These are phyloP conservation scores for Pelodiscus sinensis DNA, from an alignment of 2,113 vertebrate genomes.

Conservation along the genomic window DNA sequence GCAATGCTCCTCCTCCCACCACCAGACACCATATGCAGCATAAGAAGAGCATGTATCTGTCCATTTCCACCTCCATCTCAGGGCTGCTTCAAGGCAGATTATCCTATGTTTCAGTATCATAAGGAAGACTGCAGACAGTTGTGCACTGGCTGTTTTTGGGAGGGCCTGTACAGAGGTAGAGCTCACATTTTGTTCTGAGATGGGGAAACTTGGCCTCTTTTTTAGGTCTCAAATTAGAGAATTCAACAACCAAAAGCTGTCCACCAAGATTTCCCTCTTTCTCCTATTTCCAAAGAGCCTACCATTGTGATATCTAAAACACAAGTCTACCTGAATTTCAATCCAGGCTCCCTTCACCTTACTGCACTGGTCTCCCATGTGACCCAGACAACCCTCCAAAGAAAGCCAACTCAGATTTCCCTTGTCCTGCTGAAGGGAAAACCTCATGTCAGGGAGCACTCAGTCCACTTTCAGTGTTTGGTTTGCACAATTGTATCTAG, in stretches of 20 bases:
- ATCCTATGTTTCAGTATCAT: background rate
- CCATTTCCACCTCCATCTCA: background rate
- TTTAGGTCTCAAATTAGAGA: background rate
- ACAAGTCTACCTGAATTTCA: background rate
- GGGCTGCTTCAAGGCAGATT: background rate
- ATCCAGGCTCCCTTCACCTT: background rate
- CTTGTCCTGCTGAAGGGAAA: background rate
- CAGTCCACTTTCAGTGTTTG: background rate
- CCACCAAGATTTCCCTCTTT: background rate
- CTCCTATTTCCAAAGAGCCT: background rate
- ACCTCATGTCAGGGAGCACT: background rate
- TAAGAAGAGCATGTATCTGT: background rate
- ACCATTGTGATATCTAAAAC: background rate
- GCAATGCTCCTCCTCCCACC: background rate
- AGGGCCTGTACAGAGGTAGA: background rate
- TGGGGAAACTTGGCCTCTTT: background rate
- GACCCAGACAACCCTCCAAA: background rate
- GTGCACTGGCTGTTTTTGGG: background rate
- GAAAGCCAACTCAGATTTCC: too few relatives aligned
- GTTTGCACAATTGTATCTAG: fast-evolving
- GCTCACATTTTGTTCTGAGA: background rate
- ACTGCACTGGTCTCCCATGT: too few relatives aligned
- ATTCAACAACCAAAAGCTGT: background rate
- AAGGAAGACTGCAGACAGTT: background rate
- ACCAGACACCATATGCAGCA: background rate